Evolutionary conservation across 1,140 invertebrate species (phyloP).

Genomic region (Tetragnatha versicolor): DNA sequence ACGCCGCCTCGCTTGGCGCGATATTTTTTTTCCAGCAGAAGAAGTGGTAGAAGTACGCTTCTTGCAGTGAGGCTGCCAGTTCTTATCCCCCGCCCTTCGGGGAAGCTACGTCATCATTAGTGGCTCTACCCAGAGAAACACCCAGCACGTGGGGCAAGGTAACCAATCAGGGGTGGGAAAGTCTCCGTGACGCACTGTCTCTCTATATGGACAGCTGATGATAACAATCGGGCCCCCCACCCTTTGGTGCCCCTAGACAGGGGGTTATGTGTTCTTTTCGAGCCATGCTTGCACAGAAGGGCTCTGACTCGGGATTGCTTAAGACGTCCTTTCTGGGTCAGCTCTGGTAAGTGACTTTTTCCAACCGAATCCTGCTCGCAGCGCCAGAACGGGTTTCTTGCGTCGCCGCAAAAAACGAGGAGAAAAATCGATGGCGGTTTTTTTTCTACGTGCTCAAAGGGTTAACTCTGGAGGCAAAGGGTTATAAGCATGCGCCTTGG

Average conservation of each 20-base stretch:
- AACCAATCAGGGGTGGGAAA: constrained; percentile 56
- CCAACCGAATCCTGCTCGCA: neutral
- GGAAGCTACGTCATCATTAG: constrained; percentile 57
- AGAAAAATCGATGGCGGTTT: constrained; percentile 3
- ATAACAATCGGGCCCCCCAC: constrained; percentile 52
- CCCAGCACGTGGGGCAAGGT: constrained; percentile 57
- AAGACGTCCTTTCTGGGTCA: constrained; percentile 18
- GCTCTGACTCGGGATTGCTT: constrained; percentile 25
- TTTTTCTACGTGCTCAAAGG: constrained; percentile 23
- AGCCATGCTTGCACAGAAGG: constrained; percentile 8
- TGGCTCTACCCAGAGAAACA: constrained; percentile 57
- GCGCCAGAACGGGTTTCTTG: too few relatives aligned
- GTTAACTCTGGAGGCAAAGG: constrained; percentile 31
- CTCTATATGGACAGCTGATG: constrained; percentile 57
- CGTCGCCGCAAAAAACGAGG: neutral
- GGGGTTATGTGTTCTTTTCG: constrained; percentile 54
- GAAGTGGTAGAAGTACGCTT: too few relatives aligned
- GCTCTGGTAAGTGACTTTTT: constrained; percentile 30
- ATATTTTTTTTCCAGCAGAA: too few relatives aligned
- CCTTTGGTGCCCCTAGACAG: constrained; percentile 52
- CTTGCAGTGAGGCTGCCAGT: constrained; percentile 47
- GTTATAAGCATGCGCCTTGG: constrained; percentile 14
- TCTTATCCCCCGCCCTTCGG: constrained; percentile 54
- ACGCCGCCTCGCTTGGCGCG: too few relatives aligned
- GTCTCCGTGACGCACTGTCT: constrained; percentile 55